Evolutionary conservation across 2,797 vertebrate species (phyloP).

Genomic region (Sternotherus odoratus): DNA sequence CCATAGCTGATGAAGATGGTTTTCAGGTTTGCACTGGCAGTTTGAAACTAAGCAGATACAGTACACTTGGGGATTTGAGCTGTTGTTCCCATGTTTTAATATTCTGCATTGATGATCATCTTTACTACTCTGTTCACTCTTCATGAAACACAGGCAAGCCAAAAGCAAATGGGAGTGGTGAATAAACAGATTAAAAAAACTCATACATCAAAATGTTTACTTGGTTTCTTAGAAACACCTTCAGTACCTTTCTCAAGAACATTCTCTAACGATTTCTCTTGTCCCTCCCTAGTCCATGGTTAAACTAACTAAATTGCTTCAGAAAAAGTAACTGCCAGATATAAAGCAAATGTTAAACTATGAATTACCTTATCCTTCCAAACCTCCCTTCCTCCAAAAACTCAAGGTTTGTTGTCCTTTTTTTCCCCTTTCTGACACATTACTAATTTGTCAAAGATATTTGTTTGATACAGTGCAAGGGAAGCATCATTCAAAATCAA

Average conservation of each 20-base stretch:
- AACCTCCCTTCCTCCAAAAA: neutral
- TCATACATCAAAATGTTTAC: neutral
- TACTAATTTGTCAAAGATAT: neutral
- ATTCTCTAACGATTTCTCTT: neutral
- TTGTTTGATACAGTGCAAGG: neutral
- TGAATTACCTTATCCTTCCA: neutral
- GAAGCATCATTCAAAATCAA: neutral
- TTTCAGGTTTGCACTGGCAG: neutral
- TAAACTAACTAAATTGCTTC: neutral
- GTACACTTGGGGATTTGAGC: neutral
- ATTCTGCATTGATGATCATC: neutral
- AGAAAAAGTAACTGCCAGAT: neutral
- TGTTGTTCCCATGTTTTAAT: neutral
- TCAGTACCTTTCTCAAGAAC: rapidly evolving
- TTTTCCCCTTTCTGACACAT: neutral
- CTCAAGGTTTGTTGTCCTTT: neutral
- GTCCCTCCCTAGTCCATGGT: neutral
- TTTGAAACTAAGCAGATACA: neutral
- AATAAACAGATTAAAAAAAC: neutral
- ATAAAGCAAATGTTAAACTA: neutral
- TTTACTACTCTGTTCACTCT: neutral
- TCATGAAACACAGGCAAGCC: neutral
- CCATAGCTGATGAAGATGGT: rapidly evolving
- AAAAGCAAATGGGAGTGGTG: neutral
- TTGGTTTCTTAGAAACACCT: neutral